phyloP scores from a whole-genome alignment of 2,797 vertebrate species.

The Notolepis coatsorum region DNA sequence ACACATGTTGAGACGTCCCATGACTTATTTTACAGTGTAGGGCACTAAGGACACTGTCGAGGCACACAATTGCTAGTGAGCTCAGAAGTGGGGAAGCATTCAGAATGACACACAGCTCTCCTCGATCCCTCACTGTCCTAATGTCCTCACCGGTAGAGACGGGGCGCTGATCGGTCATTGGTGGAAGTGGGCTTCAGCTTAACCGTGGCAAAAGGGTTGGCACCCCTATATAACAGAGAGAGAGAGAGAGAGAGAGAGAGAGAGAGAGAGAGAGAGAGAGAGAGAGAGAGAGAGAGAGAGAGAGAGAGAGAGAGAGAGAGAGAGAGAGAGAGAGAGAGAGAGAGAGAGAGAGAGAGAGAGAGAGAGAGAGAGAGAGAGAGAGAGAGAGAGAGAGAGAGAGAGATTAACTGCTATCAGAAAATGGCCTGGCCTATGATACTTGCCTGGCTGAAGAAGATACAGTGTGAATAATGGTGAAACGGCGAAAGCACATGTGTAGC shows the following conservation, averaged over 20 bases:
- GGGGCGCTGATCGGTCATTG: conserved; percentile 90
- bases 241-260: neutral
- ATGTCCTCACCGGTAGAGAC: conserved; percentile 45
- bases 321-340: neutral
- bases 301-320: neutral
- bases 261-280: neutral
- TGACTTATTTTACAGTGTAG: too few species aligned
- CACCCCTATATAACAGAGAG: conserved; percentile 81
- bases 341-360: conserved; percentile 5
- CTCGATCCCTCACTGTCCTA: neutral
- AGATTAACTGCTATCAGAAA: conserved; percentile 8
- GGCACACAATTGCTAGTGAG: too few species aligned
- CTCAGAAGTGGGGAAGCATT: too few species aligned
- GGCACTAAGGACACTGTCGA: too few species aligned
- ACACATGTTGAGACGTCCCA: too few species aligned
- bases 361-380: neutral
- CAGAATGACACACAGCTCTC: neutral
- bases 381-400: neutral
- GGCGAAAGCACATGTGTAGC: neutral
- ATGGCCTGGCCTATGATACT: neutral
- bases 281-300: neutral
- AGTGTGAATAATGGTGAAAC: conserved; percentile 12
- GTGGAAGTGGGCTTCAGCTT: conserved; percentile 92
- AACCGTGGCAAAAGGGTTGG: conserved; percentile 95
- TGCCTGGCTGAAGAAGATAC: conserved; percentile 9